Evolutionary conservation across 2,113 vertebrate species (phyloP).

Genomic region (Melanocharis versteri): DNA sequence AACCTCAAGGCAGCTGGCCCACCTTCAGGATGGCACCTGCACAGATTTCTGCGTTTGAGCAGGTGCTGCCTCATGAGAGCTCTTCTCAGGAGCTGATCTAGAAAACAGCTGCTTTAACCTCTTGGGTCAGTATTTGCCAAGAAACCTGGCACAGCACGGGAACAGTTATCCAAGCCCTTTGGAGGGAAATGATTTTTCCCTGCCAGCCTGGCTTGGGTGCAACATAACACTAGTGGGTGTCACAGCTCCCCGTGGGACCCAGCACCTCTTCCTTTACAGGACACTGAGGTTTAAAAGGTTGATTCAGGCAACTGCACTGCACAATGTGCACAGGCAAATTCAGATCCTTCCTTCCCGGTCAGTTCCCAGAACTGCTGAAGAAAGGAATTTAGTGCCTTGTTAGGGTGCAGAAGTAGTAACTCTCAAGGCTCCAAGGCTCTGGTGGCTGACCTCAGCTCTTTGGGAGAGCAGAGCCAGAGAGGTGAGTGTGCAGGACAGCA

Average conservation of each 20-base stretch:
- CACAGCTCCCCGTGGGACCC: neutral
- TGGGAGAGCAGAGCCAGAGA: neutral
- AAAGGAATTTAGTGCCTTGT: neutral
- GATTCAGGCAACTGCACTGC: neutral
- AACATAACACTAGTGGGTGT: accelerated
- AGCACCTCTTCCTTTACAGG: neutral
- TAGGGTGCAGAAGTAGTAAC: neutral
- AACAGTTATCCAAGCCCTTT: neutral
- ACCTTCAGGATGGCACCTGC: neutral
- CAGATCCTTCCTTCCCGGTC: neutral
- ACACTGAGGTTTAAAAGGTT: neutral
- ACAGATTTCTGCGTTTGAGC: neutral
- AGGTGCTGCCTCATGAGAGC: neutral
- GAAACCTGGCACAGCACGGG: neutral
- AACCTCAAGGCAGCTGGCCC: neutral
- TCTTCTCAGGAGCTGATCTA: neutral
- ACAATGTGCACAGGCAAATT: neutral
- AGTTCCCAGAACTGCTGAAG: neutral
- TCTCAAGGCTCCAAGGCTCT: neutral
- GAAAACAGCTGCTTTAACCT: neutral
- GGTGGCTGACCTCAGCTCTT: neutral
- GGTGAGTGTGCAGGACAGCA: neutral
- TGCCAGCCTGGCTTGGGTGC: neutral
- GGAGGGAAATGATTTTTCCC: neutral
- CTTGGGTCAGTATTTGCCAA: neutral